Percentiles rank a stretch among this genome's conserved stretches.
Evolutionary conservation across 1,140 invertebrate genomes (phyloP).

Genomic region (Odontomachus brunneus): DNA sequence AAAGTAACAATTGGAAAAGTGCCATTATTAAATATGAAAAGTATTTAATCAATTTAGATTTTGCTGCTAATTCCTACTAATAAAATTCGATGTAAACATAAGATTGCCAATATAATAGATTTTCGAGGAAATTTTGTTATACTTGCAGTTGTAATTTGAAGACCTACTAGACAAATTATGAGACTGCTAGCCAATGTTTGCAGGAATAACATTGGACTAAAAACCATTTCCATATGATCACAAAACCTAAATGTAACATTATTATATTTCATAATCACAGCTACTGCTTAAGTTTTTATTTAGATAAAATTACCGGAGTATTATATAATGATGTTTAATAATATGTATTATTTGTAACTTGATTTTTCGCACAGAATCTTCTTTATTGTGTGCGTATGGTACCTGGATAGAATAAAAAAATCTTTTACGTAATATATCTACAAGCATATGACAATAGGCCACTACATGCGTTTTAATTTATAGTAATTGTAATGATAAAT

Average conservation of each 20-base stretch:
- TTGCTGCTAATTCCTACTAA: slow-evolving; percentile 70
- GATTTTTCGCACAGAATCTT: slow-evolving; percentile 30
- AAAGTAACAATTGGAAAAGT: slow-evolving; percentile 76
- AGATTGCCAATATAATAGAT: slow-evolving; percentile 8
- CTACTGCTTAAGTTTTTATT: neutral
- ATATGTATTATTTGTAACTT: slow-evolving; percentile 55
- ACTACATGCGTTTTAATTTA: neutral
- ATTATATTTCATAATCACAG: neutral
- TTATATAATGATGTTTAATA: slow-evolving; percentile 73
- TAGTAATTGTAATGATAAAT: neutral
- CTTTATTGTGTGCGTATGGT: neutral
- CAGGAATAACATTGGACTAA: slow-evolving; percentile 72
- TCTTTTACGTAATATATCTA: neutral
- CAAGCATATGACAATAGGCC: neutral
- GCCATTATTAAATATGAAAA: slow-evolving; percentile 75
- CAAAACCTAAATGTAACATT: slow-evolving; percentile 69
- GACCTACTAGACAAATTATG: slow-evolving; percentile 75
- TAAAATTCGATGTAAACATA: slow-evolving; percentile 12
- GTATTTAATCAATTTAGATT: slow-evolving; percentile 67
- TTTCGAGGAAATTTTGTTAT: slow-evolving; percentile 17
- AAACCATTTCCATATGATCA: slow-evolving; percentile 73
- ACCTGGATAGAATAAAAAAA: slow-evolving; percentile 11
- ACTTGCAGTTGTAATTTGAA: slow-evolving; percentile 72
- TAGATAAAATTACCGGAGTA: slow-evolving; percentile 64
- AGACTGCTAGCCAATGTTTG: slow-evolving; percentile 76